Base-by-base conservation (phyloP, 2,888 invertebrate species). In the Drosophila basisetae region DNA sequence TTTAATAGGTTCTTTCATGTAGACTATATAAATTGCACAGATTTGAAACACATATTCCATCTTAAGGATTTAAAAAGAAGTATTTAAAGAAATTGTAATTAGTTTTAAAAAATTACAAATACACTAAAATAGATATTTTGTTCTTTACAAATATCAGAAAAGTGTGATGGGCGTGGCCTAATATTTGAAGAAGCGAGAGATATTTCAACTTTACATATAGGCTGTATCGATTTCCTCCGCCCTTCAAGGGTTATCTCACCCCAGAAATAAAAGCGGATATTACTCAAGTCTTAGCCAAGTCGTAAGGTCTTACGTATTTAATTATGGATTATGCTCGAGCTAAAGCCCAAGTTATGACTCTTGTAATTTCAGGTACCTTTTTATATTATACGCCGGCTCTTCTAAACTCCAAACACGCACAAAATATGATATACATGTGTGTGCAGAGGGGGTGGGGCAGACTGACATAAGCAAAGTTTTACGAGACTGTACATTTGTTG, bases 381-480 rank as follows among this genome's bases (percentile, higher is more conserved):
- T 47, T 59, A 53, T 59, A 41, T 68, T 68, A 5, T 52, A 16
- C 28, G 31, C 50, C 28, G 53, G 28, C 47, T 58, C 52, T 37
- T 47, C 37, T 53, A 53, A 47, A 53, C 41, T 39, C 49, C 16
- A 28, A 33, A 22, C 52, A 58, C 53, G 50, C 72, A 71, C 39
- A 47, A 54, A 43, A 33, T 39, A 54, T 54, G 50, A 61, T 63
- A 52, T n/a, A n/a, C 30, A 33, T 53, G 9, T 13, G 31, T 22
- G 59, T 50, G n/a, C 39, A 58, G 39, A 6, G 25, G 22, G 22
- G 47, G 49, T n/a, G 41, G 50, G 18, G 25, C 13, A 31, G 65
- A 43, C 67, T 69, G 66, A 33, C 66, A 39, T 56, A 58, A 77
- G 69, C 59, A 80, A 84, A 83, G 78, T 85, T 85, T 72, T 63